Evolutionary conservation across 2,888 invertebrate species (phyloP).

Genomic region (Hoplodrina ambigua): DNA sequence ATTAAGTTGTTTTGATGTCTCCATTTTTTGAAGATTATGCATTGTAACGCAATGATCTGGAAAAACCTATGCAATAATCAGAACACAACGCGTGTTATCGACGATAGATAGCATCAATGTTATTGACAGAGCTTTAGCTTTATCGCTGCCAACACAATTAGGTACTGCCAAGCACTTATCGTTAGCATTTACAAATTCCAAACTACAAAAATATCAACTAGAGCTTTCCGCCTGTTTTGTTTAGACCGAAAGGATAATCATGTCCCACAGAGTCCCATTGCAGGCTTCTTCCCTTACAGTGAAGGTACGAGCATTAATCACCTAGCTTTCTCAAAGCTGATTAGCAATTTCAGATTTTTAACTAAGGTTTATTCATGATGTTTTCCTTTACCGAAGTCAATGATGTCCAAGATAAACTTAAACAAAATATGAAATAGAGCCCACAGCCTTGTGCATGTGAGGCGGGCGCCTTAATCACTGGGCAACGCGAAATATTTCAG

Average conservation of each 20-base stretch:
- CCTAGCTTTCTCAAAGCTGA: too few species aligned
- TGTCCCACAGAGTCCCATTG: too few species aligned
- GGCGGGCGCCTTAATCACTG: too few species aligned
- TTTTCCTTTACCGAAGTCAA: too few species aligned
- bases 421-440: too few species aligned
- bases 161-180: constrained; percentile 42
- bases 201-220: constrained; percentile 24
- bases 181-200: constrained; percentile 27
- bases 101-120: constrained; percentile 39
- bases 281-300: background rate
- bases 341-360: too few species aligned
- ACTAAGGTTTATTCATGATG: too few species aligned
- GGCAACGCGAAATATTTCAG: too few species aligned
- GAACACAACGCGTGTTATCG: constrained; percentile 40
- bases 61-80: constrained; percentile 26
- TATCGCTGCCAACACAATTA: constrained; percentile 39
- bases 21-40: background rate
- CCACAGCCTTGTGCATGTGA: too few species aligned
- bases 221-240: constrained; percentile 16
- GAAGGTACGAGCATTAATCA: too few species aligned
- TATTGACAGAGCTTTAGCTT: constrained; percentile 48
- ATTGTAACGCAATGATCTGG: constrained; percentile 23
- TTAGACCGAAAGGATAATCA: constrained; percentile 17
- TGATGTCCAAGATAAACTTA: too few species aligned
- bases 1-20: background rate